Evolutionary conservation across 2,113 vertebrate species (phyloP), one percentile per base, ranked within the genome.

Genomic region (Rhynchomys soricoides): DNA sequence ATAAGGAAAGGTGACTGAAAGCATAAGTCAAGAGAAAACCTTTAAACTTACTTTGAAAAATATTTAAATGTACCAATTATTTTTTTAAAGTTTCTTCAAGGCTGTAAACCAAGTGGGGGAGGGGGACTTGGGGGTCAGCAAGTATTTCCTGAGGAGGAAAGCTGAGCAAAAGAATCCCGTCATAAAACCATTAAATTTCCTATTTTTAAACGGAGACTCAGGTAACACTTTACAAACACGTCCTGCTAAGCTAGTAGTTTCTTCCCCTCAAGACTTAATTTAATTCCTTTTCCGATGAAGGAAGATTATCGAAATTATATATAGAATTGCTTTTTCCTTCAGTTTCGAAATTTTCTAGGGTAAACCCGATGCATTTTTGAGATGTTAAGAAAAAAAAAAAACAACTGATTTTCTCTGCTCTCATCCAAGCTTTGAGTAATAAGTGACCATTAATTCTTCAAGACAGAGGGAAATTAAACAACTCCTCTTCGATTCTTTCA

Each of bases 11-110:
- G 21, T 62, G 13, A 62, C 21, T 31, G 17, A 86, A 89, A 75
- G n/a, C 21, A 82, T 34, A 70, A 91, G 78, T n/a, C 37, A 77
- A 57, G 12, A 90, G 48, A 79, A 95, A 71, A 48, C 29, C 75
- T 77, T 50, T 74, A 34, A 77, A 40, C 0, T 12, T 64, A 59
- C 34, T 81, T 96, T 86, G 10, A 86, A 93, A 97, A 95, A 7
- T 37, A 40, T 48, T 31, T 55, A 15, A 73, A 77, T 43, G 10
- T 24, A 68, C 57, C 31, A 62, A 43, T 9, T 13, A 24, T 48
- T 24, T 48, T 22, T 62, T 88, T 73, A 82, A 74, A 31, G 43
- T 70, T 92, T 92, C 7, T 68, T 93, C 52, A 83, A 81, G 77
- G 37, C 37, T 91, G 45, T 45, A 74, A 75, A 52, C 37, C 74